Evolutionary conservation across 2,113 vertebrate genomes (phyloP).

Genomic region (Dicaeum eximium): DNA sequence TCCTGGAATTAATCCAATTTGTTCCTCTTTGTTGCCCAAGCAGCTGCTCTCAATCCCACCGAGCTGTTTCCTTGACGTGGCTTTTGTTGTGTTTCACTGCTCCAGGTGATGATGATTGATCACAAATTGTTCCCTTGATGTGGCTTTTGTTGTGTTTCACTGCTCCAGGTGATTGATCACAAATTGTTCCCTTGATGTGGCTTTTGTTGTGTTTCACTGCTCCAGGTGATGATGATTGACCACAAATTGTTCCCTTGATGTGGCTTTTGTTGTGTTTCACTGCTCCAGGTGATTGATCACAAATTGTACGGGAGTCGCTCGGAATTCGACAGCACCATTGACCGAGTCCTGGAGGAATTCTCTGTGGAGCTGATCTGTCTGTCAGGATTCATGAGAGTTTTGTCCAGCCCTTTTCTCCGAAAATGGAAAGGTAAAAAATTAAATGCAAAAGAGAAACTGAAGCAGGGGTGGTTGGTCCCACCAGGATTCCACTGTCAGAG

Average conservation of each 20-base stretch:
- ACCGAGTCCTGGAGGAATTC: constrained; percentile 83
- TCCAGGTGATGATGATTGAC: constrained; percentile 85
- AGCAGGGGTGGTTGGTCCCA: background rate
- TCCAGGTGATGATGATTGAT: constrained; percentile 85
- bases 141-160: background rate
- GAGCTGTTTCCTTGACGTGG: background rate
- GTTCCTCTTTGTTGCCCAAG: background rate
- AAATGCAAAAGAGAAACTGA: background rate
- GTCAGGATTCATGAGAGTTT: constrained; percentile 85
- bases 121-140: constrained; percentile 78
- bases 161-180: constrained; percentile 83
- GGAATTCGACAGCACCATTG: constrained; percentile 85
- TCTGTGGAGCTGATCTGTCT: constrained; percentile 84
- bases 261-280: background rate
- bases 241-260: constrained; percentile 65
- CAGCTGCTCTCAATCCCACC: background rate
- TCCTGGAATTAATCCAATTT: background rate
- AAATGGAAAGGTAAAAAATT: constrained; percentile 82
- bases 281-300: constrained; percentile 83
- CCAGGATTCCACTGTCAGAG: background rate
- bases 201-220: background rate
- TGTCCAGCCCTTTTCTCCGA: constrained; percentile 80
- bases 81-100: background rate
- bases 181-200: constrained; percentile 69
- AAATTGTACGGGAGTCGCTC: constrained; percentile 84